Conservation (phyloP, 2,888 invertebrate genomes). For the Scelioninae gen. 1 region DNA sequence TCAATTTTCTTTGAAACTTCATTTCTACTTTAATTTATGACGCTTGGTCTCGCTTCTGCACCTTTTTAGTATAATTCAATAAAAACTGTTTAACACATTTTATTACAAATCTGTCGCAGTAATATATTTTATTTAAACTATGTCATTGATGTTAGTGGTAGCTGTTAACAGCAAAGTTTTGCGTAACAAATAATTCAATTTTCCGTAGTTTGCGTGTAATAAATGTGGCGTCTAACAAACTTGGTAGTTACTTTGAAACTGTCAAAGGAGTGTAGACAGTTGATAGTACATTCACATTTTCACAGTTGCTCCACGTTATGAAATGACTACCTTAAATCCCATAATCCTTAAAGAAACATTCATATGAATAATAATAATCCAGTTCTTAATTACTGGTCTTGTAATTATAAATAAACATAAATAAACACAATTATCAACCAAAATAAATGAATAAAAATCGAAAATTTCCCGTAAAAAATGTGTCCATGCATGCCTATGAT, state of each 20-base stretch:
- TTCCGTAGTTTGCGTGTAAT: conserved; percentile 36
- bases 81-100: too few species aligned
- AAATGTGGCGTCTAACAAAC: conserved; percentile 42
- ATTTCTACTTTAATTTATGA: too few species aligned
- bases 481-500: too few species aligned
- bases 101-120: too few species aligned
- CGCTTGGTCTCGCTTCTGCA: too few species aligned
- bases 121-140: neutral
- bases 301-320: conserved; percentile 29
- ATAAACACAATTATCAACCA: too few species aligned
- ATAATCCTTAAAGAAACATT: neutral
- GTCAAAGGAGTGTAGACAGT: conserved; percentile 45
- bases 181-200: conserved; percentile 48
- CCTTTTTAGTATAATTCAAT: too few species aligned
- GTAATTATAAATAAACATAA: too few species aligned
- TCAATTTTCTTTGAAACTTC: too few species aligned
- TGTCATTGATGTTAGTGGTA: neutral
- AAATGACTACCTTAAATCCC: conserved; percentile 5
- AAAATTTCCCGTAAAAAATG: too few species aligned
- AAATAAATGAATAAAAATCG: too few species aligned
- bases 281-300: conserved; percentile 38
- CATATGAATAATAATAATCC: neutral
- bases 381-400: too few species aligned
- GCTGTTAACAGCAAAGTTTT: conserved; percentile 33
- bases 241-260: conserved; percentile 38